Percentiles rank a stretch among this genome's conserved stretches.
phyloP scores from a whole-genome alignment of 2,113 vertebrate species.

The Nannobrachium achirus region DNA sequence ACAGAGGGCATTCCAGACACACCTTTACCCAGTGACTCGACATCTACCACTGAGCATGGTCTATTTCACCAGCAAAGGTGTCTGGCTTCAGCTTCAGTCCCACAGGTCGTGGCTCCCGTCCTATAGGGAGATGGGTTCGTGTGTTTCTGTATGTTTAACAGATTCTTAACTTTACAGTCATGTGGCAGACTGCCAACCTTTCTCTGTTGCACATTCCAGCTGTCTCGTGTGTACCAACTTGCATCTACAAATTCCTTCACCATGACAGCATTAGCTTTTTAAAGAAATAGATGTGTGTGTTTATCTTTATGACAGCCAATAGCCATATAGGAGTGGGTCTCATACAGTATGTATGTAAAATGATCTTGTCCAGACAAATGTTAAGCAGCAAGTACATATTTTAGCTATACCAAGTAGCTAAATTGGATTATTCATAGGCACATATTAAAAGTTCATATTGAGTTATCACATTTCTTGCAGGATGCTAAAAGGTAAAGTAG shows the following conservation, averaged over 20 bases:
- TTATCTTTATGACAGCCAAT: slow-evolving; percentile 1
- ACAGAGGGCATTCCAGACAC: slow-evolving; percentile 58
- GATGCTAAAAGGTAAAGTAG: no score
- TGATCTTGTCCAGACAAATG: no score
- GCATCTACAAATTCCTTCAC: slow-evolving; percentile 14
- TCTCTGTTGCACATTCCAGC: slow-evolving; percentile 23
- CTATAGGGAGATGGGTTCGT: not conserved
- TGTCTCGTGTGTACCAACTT: slow-evolving; percentile 11
- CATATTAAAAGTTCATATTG: no score
- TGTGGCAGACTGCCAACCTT: slow-evolving; percentile 12
- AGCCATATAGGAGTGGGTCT: not conserved
- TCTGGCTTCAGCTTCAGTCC: slow-evolving; percentile 19
- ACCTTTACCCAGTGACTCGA: slow-evolving; percentile 38
- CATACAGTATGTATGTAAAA: no score
- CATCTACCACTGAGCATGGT: not conserved
- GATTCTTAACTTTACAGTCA: slow-evolving; percentile 17
- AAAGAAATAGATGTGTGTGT: not conserved
- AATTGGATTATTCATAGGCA: not conserved
- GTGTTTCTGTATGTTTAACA: slow-evolving; percentile 18
- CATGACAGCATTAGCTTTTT: slow-evolving; percentile 20
- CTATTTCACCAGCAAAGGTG: slow-evolving; percentile 2
- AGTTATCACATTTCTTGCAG: no score
- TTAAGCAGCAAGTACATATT: no score
- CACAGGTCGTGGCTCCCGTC: slow-evolving; percentile 1
- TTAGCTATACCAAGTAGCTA: no score